Base-by-base conservation (phyloP, 1,140 invertebrate genomes). In the Tribolium madens region DNA sequence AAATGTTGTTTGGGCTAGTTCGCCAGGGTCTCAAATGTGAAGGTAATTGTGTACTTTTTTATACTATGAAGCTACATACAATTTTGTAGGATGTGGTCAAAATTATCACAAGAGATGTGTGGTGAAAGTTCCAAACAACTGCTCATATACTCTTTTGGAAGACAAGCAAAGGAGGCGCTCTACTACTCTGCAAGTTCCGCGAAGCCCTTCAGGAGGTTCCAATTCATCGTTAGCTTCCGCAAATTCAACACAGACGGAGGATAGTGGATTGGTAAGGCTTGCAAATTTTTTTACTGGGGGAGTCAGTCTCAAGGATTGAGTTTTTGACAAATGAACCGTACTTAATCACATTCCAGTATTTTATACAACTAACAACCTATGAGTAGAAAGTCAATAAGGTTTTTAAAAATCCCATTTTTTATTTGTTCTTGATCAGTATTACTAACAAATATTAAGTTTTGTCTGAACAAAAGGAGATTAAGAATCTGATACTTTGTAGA, bases 101-200 rank as follows among this genome's bases (percentile, higher is more conserved):
- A 99, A 99, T 88, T 99, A 97, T 89, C 98, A 99, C 88, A 99
- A 99, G 87, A 90, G 98, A 53, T 99, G 98, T 89, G 97, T 98
- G 64, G 96, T 98, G 76, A 99, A 99, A 88, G 96, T 99, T 76
- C 98, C 98, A 15, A 99, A 99, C 85, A 99, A 99, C 88, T 99
- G 98, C 88, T 90, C 89, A 76, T 88, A 89, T 78, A 84, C 83
- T 31, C 84, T 87, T 31, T 84, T 83, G 81, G 88, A 89, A 78
- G 82, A 84, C 9, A 89, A 86, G 81, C 86, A 87, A 75, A 86
- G 89, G 68, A 82, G 89, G 79, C 84, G 86, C 31, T 90, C 88
- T 69, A 88, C 89, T 18, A 89, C 89, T 36, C 86, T 91, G 68
- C 89, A 89, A 79, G 89, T 92, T 75, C 91, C 91, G 52, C 88